Evolutionary conservation across 2,113 vertebrate species (phyloP).

Genomic region (Cyphotilapia sp.): DNA sequence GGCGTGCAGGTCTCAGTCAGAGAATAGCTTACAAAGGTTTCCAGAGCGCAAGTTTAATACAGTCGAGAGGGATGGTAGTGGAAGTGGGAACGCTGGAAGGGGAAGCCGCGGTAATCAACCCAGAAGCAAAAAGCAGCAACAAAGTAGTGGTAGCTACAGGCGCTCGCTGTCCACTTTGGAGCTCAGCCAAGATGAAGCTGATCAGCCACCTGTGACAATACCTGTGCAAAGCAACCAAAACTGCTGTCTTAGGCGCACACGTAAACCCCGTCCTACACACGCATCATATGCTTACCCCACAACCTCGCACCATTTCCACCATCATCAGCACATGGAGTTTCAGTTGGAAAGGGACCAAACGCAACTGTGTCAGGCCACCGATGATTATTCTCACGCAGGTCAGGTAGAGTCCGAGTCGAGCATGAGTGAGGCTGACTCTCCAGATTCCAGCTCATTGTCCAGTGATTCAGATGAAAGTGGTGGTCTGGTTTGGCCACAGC

Average conservation of each 20-base stretch:
- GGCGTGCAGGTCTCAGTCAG: constrained; percentile 78
- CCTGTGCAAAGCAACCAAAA: constrained; percentile 18
- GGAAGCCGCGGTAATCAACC: constrained; percentile 39
- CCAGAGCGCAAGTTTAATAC: constrained; percentile 73
- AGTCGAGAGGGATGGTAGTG: constrained; percentile 67
- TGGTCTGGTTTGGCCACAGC: constrained; percentile 84
- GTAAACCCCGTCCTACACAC: constrained; percentile 44
- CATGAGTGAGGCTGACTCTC: constrained; percentile 75
- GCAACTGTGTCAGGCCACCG: constrained; percentile 22
- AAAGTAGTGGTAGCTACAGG: constrained; percentile 41
- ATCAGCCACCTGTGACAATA: constrained; percentile 5
- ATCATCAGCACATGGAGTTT: constrained; percentile 44
- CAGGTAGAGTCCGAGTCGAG: constrained; percentile 72
- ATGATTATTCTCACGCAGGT: constrained; percentile 33
- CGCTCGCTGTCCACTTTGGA: constrained; percentile 81
- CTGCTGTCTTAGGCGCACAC: constrained; percentile 35
- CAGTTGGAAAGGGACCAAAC: constrained; percentile 41
- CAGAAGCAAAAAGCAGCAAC: constrained; percentile 61
- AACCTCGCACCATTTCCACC: constrained; percentile 9
- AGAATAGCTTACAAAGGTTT: constrained; percentile 76
- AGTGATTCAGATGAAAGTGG: constrained; percentile 82
- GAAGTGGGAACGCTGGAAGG: constrained; percentile 30
- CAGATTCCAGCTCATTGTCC: constrained; percentile 75
- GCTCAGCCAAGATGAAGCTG: constrained; percentile 73
- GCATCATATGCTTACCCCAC: constrained; percentile 21